These are phyloP conservation scores for Palythoa caribaeorum DNA, from an alignment of 92 coral and sea anemone species.

Conservation along the genomic window DNA sequence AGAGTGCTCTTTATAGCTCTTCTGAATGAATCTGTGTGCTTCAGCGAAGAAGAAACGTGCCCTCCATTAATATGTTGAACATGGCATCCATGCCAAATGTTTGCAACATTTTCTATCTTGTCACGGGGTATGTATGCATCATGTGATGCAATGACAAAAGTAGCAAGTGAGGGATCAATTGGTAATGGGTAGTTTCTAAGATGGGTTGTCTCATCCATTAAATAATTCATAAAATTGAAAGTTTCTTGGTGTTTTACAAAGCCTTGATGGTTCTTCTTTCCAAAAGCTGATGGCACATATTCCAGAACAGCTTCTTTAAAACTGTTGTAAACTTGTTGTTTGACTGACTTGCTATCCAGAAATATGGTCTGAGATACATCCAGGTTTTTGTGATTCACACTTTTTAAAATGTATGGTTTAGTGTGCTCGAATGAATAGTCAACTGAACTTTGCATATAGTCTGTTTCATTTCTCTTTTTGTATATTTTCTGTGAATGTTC, in stretches of 20 bases:
- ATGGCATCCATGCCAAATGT: conserved; percentile 88
- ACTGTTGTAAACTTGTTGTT: conserved; percentile 67
- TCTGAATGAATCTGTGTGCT: conserved; percentile 79
- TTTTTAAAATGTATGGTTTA: conserved; percentile 28
- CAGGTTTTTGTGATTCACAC: not conserved
- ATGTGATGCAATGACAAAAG: conserved; percentile 83
- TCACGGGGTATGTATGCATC: conserved; percentile 96
- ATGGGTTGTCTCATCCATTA: conserved; percentile 95
- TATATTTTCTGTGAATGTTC: not conserved
- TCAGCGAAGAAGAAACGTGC: conserved; percentile 79
- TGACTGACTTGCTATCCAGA: conserved; percentile 66
- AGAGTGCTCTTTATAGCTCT: conserved; percentile 75
- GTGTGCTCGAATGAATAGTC: not conserved
- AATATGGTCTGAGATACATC: conserved; percentile 69
- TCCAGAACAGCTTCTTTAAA: conserved; percentile 65
- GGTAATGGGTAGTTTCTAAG: conserved; percentile 82
- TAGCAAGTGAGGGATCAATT: conserved; percentile 79
- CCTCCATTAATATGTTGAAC: conserved; percentile 83
- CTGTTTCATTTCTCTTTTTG: not conserved
- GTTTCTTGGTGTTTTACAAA: conserved; percentile 59
- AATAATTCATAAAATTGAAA: conserved; percentile 78
- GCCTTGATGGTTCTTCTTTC: conserved; percentile 37
- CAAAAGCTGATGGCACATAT: conserved; percentile 65
- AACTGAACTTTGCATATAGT: not conserved
- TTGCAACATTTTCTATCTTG: conserved; percentile 66